phyloP scores from a whole-genome alignment of 1,140 invertebrate genomes.

The Physella acuta region DNA sequence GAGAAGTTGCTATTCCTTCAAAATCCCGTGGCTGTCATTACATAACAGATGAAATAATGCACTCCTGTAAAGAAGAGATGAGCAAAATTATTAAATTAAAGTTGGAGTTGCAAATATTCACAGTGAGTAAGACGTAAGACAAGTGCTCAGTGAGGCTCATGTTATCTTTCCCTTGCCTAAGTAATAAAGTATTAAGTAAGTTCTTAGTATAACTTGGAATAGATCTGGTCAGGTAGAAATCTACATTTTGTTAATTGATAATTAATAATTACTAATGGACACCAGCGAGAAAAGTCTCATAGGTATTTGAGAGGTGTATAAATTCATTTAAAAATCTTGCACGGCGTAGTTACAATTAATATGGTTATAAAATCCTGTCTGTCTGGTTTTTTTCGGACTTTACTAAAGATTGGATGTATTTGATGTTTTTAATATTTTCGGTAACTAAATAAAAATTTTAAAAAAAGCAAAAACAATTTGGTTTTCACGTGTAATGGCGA shows the following conservation, averaged over 20 bases:
- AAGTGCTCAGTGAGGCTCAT: neutral
- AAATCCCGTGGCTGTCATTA: conserved; percentile 21
- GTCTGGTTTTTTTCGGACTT: no score
- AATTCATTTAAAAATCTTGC: no score
- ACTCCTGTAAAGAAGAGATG: conserved; percentile 15
- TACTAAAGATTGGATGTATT: no score
- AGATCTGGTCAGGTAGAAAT: neutral
- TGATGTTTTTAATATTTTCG: no score
- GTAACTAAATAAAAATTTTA: no score
- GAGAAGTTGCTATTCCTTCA: conserved; percentile 14
- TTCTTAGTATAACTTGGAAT: neutral
- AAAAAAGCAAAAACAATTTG: no score
- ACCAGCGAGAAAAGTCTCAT: neutral
- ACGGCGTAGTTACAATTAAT: no score
- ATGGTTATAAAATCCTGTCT: no score
- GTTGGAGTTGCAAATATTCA: conserved; percentile 18
- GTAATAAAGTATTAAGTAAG: neutral
- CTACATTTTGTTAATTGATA: neutral
- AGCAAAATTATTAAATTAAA: conserved; percentile 18
- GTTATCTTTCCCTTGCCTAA: neutral
- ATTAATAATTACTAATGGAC: neutral
- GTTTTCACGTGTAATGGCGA: no score
- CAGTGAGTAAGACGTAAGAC: neutral
- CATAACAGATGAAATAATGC: conserved; percentile 19
- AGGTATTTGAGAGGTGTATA: neutral